Percentiles rank a stretch among this genome's conserved stretches.
Evolutionary conservation across 2,888 invertebrate genomes (phyloP).

Genomic region (Acronicta alni): DNA sequence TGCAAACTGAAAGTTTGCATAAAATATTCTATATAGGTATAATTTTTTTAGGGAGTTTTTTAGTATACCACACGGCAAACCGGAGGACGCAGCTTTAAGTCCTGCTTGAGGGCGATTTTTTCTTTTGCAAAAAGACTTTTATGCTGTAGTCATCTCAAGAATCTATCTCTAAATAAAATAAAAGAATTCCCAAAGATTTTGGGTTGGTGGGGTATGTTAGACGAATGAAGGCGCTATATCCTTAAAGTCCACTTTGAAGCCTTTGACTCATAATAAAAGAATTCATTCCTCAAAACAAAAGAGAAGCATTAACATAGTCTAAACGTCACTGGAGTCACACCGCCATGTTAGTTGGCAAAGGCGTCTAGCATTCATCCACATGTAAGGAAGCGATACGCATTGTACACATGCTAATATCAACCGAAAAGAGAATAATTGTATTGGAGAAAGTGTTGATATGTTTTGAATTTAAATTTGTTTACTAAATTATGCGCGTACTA

Average conservation of each 20-base stretch:
- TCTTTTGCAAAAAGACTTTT: too few species aligned
- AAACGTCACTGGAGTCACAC: conserved; percentile 32
- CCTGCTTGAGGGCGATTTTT: too few species aligned
- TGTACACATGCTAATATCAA: conserved; percentile 49
- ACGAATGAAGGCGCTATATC: neutral
- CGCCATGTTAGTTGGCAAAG: conserved; percentile 45
- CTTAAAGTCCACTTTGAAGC: neutral
- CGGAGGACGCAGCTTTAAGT: too few species aligned
- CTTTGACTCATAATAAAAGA: conserved; percentile 19
- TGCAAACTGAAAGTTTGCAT: too few species aligned
- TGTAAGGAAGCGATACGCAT: conserved; percentile 50
- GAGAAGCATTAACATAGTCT: conserved; percentile 44
- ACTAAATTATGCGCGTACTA: conserved; percentile 39
- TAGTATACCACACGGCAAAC: too few species aligned
- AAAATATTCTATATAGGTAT: too few species aligned
- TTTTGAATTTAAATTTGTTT: conserved; percentile 55
- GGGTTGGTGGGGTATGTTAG: too few species aligned
- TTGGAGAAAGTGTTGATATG: conserved; percentile 69
- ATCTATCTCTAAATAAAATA: too few species aligned
- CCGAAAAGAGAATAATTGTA: conserved; percentile 58
- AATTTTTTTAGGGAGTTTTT: too few species aligned
- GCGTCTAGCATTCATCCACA: conserved; percentile 35
- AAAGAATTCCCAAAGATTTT: too few species aligned
- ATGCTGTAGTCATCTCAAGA: too few species aligned
- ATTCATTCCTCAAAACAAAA: conserved; percentile 44